A percentile compares a stretch with the other conserved stretches of the same genome.
Evolutionary conservation across 2,113 vertebrate species (phyloP).

Genomic region (Paramormyrops kingsleyae): DNA sequence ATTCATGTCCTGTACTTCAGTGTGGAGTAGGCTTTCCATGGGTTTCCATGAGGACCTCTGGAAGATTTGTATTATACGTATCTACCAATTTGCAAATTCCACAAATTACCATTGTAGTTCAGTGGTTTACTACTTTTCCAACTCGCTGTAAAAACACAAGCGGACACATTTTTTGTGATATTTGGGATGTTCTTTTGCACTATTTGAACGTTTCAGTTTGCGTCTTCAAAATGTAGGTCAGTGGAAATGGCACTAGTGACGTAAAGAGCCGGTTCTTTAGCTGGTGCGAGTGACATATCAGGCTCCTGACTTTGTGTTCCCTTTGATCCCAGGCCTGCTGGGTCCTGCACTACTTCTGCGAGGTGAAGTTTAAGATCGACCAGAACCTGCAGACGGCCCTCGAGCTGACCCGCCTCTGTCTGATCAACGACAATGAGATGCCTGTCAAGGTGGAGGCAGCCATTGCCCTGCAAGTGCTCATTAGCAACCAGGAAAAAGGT

Average conservation of each 20-base stretch:
- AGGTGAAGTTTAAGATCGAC: constrained; percentile 97
- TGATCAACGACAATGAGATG: constrained; percentile 97
- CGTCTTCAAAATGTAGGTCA: not conserved
- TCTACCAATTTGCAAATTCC: not conserved
- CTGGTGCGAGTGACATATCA: not conserved
- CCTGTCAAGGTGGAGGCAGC: constrained; percentile 98
- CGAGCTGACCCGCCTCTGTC: constrained; percentile 84
- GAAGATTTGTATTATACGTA: not conserved
- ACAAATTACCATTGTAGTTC: not conserved
- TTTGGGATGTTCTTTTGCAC: not conserved
- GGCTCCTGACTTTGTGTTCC: not conserved
- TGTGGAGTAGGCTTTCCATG: not conserved
- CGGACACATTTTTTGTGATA: not conserved
- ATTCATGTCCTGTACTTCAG: not conserved
- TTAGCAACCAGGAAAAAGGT: constrained; percentile 99
- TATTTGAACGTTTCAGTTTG: not conserved
- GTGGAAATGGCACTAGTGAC: not conserved
- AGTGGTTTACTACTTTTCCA: not conserved
- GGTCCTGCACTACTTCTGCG: constrained; percentile 98
- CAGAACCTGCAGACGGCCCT: constrained; percentile 94
- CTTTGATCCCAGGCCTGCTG: constrained; percentile 77
- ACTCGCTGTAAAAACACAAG: not conserved
- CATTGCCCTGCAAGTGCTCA: constrained; percentile 93
- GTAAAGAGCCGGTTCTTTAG: not conserved
- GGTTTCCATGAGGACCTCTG: not conserved